Conservation (phyloP, 2,797 vertebrate genomes). For the Centroberyx gerrardi region DNA sequence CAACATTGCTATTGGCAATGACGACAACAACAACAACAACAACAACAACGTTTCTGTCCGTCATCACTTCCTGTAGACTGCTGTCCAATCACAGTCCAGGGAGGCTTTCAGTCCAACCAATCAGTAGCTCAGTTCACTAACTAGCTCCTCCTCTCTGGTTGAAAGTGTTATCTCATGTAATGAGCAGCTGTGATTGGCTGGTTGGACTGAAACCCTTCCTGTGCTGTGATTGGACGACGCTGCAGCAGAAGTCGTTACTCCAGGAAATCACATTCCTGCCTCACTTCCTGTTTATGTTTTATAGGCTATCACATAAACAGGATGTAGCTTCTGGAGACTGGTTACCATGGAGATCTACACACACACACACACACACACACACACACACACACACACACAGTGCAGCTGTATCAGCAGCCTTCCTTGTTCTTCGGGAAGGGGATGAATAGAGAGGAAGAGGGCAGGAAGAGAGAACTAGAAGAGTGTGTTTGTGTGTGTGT, state of each 20-base stretch:
- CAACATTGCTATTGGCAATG: constrained; percentile 61
- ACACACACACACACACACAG: constrained; percentile 6
- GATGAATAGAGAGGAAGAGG: constrained; percentile 45
- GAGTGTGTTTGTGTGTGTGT: not conserved
- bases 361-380: constrained; percentile 7
- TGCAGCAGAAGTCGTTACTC: not conserved
- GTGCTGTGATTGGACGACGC: constrained; percentile 16
- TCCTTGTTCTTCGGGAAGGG: constrained; percentile 43
- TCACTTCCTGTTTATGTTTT: constrained; percentile 59
- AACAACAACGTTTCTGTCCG: not conserved
- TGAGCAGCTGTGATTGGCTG: too few species aligned
- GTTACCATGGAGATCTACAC: constrained; percentile 24
- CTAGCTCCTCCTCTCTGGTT: too few species aligned
- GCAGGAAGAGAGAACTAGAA: too few species aligned
- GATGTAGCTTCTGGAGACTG: constrained; percentile 13
- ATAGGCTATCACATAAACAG: constrained; percentile 42
- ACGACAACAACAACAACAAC: constrained; percentile 48
- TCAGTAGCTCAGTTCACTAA: too few species aligned
- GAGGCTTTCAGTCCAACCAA: too few species aligned
- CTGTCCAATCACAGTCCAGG: too few species aligned
- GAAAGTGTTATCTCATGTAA: too few species aligned
- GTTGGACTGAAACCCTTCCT: not conserved
- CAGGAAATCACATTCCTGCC: constrained; percentile 55
- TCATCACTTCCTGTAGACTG: too few species aligned
- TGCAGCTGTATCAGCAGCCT: constrained; percentile 60